Base-by-base conservation (phyloP, 30 jellyfish, hydroid and myxozoan genomes). In the Turritopsis dohrnii region DNA sequence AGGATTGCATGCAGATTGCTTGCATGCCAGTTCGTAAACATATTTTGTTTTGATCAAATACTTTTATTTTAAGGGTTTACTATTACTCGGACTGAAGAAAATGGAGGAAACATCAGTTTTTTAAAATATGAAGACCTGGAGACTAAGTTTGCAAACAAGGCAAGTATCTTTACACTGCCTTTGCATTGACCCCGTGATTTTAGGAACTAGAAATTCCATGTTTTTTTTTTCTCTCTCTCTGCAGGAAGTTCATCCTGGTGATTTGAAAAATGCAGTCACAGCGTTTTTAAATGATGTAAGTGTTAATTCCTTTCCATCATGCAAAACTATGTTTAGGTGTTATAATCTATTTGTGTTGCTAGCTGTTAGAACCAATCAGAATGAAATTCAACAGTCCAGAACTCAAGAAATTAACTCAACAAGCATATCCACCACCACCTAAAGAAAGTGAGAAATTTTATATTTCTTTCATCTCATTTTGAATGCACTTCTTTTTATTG, bases 211-310 rank as follows among this genome's bases (percentile, higher is more conserved):
- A 66, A 21, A 53, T 28, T 19, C 28, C 41, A n/a, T 26, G 28
- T 1, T 85, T 60, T 8, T 9, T 13, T 18, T 66, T 41, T 84
- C 29, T 18, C 66, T 73, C 20, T 83, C 29, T 18, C 66, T 73
- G 18, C 82, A 93, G 98, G 93, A 88, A 71, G 83, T 94, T 21
- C 99, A 94, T 84, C 99, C 99, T 1, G 86, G 91, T 24, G 99
- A 94, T 79, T 86, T 94, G 75, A 94, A 94, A 82, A 87, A 79
- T 29, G 95, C 95, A 4, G 90, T 94, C 52, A 65, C 96, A 31
- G 71, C 53, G 17, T 94, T 85, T 79, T 65, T 94, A 82, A 94
- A 94, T 73, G 90, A 84, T 71, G 99, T 94, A 75, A 24, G 77
- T 71, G n/a, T n/a, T n/a, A n/a, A n/a, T n/a, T n/a, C n/a, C n/a